Conservation (phyloP, 2,797 vertebrate genomes). For the Mus caroli region DNA sequence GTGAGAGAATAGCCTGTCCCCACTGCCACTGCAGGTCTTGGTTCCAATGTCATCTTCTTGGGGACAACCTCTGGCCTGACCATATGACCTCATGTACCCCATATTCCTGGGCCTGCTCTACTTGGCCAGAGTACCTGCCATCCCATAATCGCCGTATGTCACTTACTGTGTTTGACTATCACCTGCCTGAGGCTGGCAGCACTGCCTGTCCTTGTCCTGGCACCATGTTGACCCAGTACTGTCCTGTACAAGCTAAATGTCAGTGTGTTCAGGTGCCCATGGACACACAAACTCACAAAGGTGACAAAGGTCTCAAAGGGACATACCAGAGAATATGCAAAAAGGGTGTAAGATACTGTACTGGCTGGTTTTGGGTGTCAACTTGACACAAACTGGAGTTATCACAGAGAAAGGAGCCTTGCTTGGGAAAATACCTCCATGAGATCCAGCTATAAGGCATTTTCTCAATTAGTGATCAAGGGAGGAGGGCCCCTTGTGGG, state of each 20-base stretch:
- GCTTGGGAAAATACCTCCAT: too few species aligned
- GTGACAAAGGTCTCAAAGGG: not conserved
- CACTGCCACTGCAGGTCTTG: not conserved
- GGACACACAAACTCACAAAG: not conserved
- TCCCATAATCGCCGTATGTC: fast-evolving
- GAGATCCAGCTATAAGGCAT: too few species aligned
- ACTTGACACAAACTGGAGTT: too few species aligned
- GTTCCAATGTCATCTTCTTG: not conserved
- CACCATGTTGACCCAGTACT: not conserved
- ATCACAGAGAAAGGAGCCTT: too few species aligned
- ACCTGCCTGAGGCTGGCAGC: too few species aligned
- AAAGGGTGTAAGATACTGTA: not conserved
- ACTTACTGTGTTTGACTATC: fast-evolving
- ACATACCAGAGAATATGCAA: fast-evolving
- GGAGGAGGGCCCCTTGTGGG: too few species aligned
- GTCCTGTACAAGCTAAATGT: not conserved
- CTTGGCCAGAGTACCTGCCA: not conserved
- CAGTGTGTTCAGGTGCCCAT: fast-evolving
- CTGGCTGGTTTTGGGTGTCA: too few species aligned
- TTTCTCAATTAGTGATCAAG: too few species aligned
- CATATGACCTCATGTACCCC: too few species aligned
- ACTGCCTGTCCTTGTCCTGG: not conserved
- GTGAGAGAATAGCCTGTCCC: not conserved
- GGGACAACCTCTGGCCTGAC: fast-evolving
- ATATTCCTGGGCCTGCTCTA: too few species aligned